Percentiles rank a stretch among this genome's conserved stretches.
phyloP scores from a whole-genome alignment of 2,797 vertebrate species.

The Hypotaenidia philippensis region DNA sequence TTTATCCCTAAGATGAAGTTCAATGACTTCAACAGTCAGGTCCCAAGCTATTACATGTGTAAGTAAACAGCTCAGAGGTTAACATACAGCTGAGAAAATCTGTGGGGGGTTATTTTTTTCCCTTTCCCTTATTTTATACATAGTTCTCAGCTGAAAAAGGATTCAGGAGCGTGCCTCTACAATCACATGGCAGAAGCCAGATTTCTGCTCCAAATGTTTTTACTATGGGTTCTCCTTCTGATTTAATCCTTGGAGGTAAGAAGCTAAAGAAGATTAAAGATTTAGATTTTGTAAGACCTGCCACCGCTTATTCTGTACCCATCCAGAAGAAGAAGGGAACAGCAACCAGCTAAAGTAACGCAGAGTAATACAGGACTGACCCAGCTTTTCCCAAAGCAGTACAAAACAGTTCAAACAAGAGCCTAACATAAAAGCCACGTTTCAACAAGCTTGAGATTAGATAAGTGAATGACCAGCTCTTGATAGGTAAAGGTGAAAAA shows the following conservation, averaged over 20 bases:
- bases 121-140: not conserved
- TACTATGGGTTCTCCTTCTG: not conserved
- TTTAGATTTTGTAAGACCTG: not conserved
- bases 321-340: not conserved
- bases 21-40: not conserved
- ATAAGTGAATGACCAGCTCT: not conserved
- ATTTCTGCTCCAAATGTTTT: not conserved
- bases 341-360: not conserved
- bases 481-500: fast-evolving
- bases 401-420: not conserved
- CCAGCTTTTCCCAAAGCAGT: not conserved
- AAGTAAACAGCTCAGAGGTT: not conserved
- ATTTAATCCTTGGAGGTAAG: not conserved
- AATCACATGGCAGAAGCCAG: not conserved
- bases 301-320: not conserved
- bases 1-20: not conserved
- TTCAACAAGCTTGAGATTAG: not conserved
- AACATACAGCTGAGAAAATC: not conserved
- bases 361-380: not conserved
- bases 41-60: not conserved
- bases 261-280: not conserved
- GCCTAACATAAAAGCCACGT: not conserved
- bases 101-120: fast-evolving
- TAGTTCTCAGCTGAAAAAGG: not conserved
- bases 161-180: not conserved